phyloP scores from a whole-genome alignment of 1,140 invertebrate genomes.

The Ooceraea biroi region DNA sequence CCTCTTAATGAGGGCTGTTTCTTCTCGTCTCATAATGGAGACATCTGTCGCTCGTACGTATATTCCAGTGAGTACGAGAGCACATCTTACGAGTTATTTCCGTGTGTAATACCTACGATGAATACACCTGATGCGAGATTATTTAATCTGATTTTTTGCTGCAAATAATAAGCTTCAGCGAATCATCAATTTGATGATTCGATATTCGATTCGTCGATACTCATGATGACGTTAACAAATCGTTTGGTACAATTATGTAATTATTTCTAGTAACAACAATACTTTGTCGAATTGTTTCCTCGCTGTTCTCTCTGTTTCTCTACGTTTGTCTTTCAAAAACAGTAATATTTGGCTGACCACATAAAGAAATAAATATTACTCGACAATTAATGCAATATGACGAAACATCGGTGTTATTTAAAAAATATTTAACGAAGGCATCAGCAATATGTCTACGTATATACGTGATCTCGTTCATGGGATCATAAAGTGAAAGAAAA shows the following conservation, averaged over 20 bases:
- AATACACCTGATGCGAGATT: not conserved
- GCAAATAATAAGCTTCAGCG: not conserved
- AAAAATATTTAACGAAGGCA: conserved; percentile 16
- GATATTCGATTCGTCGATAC: no score
- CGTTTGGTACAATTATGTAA: no score
- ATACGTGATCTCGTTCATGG: conserved; percentile 1
- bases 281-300: no score
- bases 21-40: conserved; percentile 50
- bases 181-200: not conserved
- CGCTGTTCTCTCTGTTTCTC: no score
- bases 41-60: conserved; percentile 44
- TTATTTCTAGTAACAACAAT: no score
- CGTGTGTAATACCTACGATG: not conserved
- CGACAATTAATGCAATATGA: not conserved
- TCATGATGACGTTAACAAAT: no score
- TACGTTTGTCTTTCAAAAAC: no score
- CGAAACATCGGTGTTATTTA: not conserved
- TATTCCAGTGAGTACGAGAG: not conserved
- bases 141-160: not conserved
- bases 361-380: conserved; percentile 21
- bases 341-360: not conserved
- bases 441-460: not conserved
- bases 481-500: conserved; percentile 19
- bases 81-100: not conserved
- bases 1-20: conserved; percentile 48